phyloP scores from a whole-genome alignment of 1,140 invertebrate species.

The Papilio glaucus region DNA sequence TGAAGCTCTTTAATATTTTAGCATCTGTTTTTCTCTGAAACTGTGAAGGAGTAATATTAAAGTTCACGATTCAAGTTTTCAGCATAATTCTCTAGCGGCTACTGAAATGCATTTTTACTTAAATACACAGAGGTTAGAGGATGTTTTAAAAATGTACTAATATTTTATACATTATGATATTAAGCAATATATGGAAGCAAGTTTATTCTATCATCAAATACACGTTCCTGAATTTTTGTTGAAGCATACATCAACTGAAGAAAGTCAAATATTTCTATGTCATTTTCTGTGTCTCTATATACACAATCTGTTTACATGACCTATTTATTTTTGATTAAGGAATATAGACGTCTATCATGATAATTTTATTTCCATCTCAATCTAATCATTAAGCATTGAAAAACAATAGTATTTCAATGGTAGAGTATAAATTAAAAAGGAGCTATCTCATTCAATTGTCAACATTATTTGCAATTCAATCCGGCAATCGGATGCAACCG shows the following conservation, averaged over 20 bases:
- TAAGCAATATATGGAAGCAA: neutral
- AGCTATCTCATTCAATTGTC: neutral
- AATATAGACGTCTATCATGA: no score
- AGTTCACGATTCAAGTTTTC: conserved; percentile 21
- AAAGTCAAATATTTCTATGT: no score
- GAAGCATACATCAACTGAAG: no score
- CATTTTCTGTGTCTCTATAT: no score
- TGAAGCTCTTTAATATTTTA: conserved; percentile 20
- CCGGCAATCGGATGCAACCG: neutral
- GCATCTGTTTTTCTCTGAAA: conserved; percentile 1
- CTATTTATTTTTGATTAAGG: no score
- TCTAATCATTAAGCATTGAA: no score
- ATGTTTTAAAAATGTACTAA: neutral
- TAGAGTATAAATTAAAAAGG: neutral
- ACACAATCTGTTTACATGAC: no score
- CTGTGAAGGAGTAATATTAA: conserved; percentile 19
- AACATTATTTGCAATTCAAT: neutral
- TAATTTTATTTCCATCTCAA: no score
- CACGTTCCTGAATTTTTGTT: no score
- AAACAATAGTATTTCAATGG: no score
- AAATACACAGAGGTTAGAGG: neutral
- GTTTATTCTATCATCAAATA: no score
- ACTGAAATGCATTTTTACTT: conserved; percentile 6
- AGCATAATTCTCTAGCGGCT: conserved; percentile 3
- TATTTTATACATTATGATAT: neutral